Evolutionary conservation across 2,113 vertebrate genomes (phyloP).

Genomic region (Zosterops hypoxanthus): DNA sequence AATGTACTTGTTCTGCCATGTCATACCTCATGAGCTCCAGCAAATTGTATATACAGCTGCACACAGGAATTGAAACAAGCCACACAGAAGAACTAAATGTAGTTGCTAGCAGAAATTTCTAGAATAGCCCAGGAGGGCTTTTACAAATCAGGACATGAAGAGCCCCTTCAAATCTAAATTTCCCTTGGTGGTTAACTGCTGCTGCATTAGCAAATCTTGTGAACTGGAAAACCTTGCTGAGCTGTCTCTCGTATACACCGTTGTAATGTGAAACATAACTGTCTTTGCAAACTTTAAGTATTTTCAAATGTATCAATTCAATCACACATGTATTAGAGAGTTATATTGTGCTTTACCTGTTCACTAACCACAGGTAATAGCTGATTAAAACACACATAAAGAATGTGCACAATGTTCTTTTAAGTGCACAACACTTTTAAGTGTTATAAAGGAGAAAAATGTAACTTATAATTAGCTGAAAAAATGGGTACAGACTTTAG

Average conservation of each 20-base stretch:
- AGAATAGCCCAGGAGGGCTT: slow-evolving; percentile 1
- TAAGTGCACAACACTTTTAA: not conserved
- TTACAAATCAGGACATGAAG: slow-evolving; percentile 44
- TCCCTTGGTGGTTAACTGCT: slow-evolving; percentile 22
- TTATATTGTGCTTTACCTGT: not conserved
- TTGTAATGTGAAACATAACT: not conserved
- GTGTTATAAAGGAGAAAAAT: not conserved
- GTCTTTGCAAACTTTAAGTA: not conserved
- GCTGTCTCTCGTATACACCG: not conserved
- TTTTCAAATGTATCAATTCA: not conserved
- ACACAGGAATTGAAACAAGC: not conserved
- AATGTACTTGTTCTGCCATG: not conserved
- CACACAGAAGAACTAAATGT: not conserved
- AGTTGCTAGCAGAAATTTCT: slow-evolving; percentile 41
- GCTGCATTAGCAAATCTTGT: slow-evolving; percentile 31
- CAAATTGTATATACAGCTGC: not conserved
- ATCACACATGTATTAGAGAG: not conserved
- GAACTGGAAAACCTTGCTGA: slow-evolving; percentile 38
- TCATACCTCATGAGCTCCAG: not conserved
- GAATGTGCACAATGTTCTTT: not conserved
- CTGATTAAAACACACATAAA: not conserved
- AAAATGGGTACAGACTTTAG: not conserved
- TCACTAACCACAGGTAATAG: not conserved
- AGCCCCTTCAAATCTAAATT: slow-evolving; percentile 58
- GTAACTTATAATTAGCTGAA: not conserved